Percentiles rank a stretch among this genome's conserved stretches.
These are phyloP conservation scores for Camptogramma bilineatum DNA, from an alignment of 2,888 invertebrate genomes.

Conservation along the genomic window DNA sequence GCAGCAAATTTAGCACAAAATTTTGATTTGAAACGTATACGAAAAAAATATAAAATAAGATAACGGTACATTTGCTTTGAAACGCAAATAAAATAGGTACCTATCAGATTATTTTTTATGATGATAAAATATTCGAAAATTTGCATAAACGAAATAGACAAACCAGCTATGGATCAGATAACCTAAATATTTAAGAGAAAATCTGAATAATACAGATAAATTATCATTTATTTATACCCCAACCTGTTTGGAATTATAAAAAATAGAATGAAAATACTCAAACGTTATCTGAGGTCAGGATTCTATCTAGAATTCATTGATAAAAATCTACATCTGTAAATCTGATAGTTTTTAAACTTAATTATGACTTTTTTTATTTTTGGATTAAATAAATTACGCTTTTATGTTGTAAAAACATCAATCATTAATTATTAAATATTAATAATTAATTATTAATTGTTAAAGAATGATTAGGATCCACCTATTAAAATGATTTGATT, in stretches of 20 bases:
- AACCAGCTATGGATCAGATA: constrained; percentile 7
- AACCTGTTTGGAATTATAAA: constrained; percentile 18
- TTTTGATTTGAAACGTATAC: background rate
- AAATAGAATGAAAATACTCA: constrained; percentile 15
- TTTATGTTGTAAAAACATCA: too few species aligned
- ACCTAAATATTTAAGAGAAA: constrained; percentile 1
- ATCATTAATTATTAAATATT: too few species aligned
- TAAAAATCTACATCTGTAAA: constrained; percentile 5
- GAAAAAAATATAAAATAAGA: background rate
- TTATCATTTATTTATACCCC: background rate
- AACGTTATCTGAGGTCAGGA: constrained; percentile 18
- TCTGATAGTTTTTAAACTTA: too few species aligned
- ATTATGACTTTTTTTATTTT: too few species aligned
- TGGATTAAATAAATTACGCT: too few species aligned
- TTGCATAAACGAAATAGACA: constrained; percentile 9
- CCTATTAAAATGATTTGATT: too few species aligned
- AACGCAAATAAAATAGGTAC: background rate
- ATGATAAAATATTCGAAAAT: constrained; percentile 2
- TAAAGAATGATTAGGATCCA: too few species aligned
- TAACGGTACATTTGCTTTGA: background rate
- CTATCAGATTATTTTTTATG: constrained; percentile 2
- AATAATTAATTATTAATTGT: too few species aligned
- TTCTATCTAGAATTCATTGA: constrained; percentile 3
- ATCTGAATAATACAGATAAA: background rate
- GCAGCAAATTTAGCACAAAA: background rate